A percentile compares a stretch with the other conserved stretches of the same genome.
Evolutionary conservation across 2,113 vertebrate species (phyloP).

Genomic region (Corythaixoides concolor): DNA sequence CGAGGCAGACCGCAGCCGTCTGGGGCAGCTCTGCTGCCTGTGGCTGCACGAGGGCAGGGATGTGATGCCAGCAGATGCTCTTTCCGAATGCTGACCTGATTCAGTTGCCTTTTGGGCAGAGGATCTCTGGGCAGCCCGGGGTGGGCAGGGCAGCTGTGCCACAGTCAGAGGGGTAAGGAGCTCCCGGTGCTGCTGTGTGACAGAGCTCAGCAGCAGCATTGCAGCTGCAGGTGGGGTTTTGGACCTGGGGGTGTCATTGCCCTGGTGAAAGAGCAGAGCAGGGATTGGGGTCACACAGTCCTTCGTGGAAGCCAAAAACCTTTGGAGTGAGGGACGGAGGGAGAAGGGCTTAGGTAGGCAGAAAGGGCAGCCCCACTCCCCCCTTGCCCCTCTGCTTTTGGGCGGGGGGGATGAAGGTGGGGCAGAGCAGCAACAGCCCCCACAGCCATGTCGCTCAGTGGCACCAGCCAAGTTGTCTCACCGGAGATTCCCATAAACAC

Average conservation of each 20-base stretch:
- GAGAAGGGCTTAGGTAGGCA: not conserved
- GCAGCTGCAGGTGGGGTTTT: not conserved
- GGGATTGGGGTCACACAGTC: not conserved
- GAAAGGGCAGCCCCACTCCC: not conserved
- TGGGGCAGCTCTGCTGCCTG: not conserved
- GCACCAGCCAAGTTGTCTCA: not conserved
- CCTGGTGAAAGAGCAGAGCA: not conserved
- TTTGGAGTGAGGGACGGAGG: not conserved
- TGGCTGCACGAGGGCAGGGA: not conserved
- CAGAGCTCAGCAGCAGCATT: not conserved
- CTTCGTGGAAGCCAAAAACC: not conserved
- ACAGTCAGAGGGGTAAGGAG: not conserved
- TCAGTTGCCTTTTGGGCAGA: not conserved
- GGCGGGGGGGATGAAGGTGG: not conserved
- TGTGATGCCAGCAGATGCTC: not conserved
- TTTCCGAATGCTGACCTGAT: not conserved
- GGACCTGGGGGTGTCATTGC: not conserved
- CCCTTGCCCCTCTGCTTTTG: not conserved
- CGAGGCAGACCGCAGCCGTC: rapidly evolving
- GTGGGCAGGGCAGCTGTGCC: not conserved
- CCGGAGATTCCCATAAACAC: not conserved
- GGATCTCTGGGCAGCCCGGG: not conserved
- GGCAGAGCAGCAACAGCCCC: not conserved
- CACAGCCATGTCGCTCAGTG: not conserved
- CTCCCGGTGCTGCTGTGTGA: not conserved